Base-by-base conservation (phyloP, 1,140 invertebrate species). In the Danaus plexippus region DNA sequence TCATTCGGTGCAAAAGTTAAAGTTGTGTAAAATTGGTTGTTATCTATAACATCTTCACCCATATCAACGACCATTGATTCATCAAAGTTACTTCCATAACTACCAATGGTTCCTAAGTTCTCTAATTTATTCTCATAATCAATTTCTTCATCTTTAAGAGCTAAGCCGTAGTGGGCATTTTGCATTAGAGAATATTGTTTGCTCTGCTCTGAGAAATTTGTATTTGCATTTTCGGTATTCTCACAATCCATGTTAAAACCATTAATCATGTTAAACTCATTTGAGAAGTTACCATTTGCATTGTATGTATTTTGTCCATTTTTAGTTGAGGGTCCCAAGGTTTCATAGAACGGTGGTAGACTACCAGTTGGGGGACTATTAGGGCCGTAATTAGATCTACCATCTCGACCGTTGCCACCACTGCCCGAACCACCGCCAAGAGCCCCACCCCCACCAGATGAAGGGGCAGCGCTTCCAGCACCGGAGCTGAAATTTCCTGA, bases 341-440 rank as follows among this genome's bases (percentile, higher is more conserved):
- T 94, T 82, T 95, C 94, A 69, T 95, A 95, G 69, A 96, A 95
- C 0, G 94, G 94, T 8, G 94, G 94, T 47, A 96, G 75, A 43
- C 93, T 94, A 0, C 93, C 94, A 1, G 93, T 94, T 3, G 94
- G 94, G 48, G 94, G 94, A 62, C 93, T 94, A 62, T 93, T 94
- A 2, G 93, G 93, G 4, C 94, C 94, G 72, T 95, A 95, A 73
- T 94, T 94, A 47, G 92, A 92, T 15, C 93, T 89, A 5, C 92
- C 92, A 73, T 94, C 92, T 10, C 93, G 90, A 1, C 93, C 93
- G 9, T 88, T 89, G 32, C 89, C 91, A 11, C 92, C 92, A 6
- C 91, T 92, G 1, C 92, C 92, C 10, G 89, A 89, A 2, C 91
- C 91, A 7, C 90, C 88, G 18, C 89, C 90, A 9, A 90, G 84